Base-by-base conservation (phyloP, 2,113 vertebrate genomes). In the Melozone crissalis region DNA sequence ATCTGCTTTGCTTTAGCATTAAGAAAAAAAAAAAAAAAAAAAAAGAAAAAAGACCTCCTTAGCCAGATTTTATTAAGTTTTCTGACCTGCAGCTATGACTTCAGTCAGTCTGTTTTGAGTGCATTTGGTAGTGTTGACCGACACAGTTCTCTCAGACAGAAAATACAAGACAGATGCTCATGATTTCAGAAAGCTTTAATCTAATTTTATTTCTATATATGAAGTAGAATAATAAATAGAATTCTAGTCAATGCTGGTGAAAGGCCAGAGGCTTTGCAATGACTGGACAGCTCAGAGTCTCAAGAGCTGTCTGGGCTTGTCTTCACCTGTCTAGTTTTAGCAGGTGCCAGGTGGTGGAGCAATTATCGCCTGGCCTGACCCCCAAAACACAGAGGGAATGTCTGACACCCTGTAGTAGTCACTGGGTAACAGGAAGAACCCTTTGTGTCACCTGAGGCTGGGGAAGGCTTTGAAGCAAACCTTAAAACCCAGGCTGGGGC, bases 141-240 rank as follows among this genome's bases (percentile, higher is more conserved):
- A 92, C 79, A 61, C 18, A 61, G 69, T 68, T 90, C 66, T 13
- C 57, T 58, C 30, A 74, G 77, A 89, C 73, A 94, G 77, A 79
- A 84, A 92, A 91, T n/a, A 58, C 2, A 46, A 94, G 57, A 62
- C 87, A 95, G 91, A 91, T 68, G 80, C 77, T 84, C 39, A 49
- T 51, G 27, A 87, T 62, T 89, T 87, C 71, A 93, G 85, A 96
- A 83, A 93, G 71, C 85, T 91, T 72, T 73, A 82, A 95, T 93
- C 44, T 79, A 93, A 90, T 75, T 91, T 77, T 57, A 51, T 63
- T 84, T 92, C 84, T 74, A 21, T 74, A 89, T 55, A 79, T 2
- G 6, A 93, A 75, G 57, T 27, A 76, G 78, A 31, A 54, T 54
- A 73, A 61, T 72, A 82, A 91, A 87, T 39, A 78, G 2, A 7